Conservation (phyloP, 2,888 invertebrate species). For the Lasiommata megera region DNA sequence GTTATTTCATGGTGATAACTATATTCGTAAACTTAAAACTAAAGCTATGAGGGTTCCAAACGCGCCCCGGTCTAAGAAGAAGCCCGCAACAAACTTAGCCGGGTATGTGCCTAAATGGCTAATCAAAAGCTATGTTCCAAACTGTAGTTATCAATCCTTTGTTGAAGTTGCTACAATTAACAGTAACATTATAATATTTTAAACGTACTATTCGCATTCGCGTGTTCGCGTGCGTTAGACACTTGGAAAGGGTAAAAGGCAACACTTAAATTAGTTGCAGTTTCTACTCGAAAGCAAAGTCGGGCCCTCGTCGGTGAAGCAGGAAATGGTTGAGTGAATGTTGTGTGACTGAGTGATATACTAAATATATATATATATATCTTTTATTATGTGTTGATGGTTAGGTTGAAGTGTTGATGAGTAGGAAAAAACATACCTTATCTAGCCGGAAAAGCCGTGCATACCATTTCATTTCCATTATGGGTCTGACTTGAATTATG, state of each 20-base stretch:
- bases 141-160: not conserved
- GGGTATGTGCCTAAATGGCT: constrained; percentile 14
- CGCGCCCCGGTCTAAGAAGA: too few relatives aligned
- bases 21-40: too few relatives aligned
- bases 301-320: constrained; percentile 60
- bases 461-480: too few relatives aligned
- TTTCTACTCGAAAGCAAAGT: constrained; percentile 68
- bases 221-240: constrained; percentile 74
- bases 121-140: not conserved
- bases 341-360: constrained; percentile 9
- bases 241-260: constrained; percentile 68
- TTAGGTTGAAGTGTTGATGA: too few relatives aligned
- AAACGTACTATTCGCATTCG: constrained; percentile 55
- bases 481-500: too few relatives aligned
- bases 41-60: too few relatives aligned
- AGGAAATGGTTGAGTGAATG: constrained; percentile 56
- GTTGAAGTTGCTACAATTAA: not conserved
- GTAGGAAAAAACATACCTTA: too few relatives aligned
- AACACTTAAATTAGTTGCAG: constrained; percentile 78
- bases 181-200: constrained; percentile 39
- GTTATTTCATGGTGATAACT: too few relatives aligned
- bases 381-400: not conserved
- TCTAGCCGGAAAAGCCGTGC: too few relatives aligned
- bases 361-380: not conserved
- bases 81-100: too few relatives aligned